Percentiles rank a stretch among this genome's conserved stretches.
Conservation (phyloP, 2,113 vertebrate species). For the Colinus virginianus region DNA sequence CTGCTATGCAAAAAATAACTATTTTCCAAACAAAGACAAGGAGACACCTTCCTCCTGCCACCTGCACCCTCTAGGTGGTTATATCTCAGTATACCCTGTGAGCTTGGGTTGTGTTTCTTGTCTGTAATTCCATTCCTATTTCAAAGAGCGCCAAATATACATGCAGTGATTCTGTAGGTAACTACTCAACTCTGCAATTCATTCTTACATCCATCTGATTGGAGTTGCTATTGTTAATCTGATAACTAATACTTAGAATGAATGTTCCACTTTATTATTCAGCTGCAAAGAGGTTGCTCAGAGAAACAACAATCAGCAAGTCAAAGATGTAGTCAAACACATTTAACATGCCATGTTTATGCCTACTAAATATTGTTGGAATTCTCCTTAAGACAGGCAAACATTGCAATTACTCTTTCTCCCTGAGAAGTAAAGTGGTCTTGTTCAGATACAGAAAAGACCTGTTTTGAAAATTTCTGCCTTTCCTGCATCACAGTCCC, state of each 20-base stretch:
- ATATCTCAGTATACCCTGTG: neutral
- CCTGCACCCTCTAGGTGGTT: accelerated
- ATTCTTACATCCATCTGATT: neutral
- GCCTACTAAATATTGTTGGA: neutral
- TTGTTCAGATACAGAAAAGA: neutral
- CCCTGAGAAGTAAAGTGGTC: neutral
- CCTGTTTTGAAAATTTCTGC: neutral
- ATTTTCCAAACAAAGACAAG: neutral
- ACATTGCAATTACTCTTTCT: neutral
- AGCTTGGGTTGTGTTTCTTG: neutral
- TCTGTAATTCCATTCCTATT: neutral
- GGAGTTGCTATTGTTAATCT: neutral
- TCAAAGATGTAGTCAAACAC: neutral
- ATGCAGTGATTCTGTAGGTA: neutral
- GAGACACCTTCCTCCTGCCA: neutral
- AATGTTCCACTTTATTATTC: neutral
- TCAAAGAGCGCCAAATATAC: neutral
- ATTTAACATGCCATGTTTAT: neutral
- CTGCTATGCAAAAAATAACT: neutral
- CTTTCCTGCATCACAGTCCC: neutral
- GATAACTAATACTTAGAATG: neutral
- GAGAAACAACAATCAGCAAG: neutral
- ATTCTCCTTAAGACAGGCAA: neutral
- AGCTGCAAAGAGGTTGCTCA: neutral
- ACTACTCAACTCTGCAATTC: neutral